Conservation (phyloP, 2,888 invertebrate species). For the Pachymerium ferrugineum region DNA sequence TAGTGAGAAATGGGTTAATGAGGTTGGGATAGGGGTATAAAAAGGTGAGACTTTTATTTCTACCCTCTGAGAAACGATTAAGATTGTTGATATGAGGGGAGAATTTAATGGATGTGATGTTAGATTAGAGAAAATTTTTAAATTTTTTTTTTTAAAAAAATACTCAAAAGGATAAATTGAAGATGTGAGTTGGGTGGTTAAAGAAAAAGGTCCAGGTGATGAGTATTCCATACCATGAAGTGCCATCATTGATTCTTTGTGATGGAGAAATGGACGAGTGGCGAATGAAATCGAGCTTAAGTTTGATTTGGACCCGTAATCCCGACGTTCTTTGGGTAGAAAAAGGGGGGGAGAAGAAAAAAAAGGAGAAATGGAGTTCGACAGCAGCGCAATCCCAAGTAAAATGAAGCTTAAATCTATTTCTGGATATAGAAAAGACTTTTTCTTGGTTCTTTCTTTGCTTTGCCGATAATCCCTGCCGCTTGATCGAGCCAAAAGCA, state of each 20-base stretch:
- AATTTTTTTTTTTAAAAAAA: no score
- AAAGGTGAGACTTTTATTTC: no score
- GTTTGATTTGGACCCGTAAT: conserved; percentile 32
- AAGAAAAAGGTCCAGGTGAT: conserved; percentile 6
- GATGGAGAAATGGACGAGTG: conserved; percentile 33
- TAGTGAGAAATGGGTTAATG: no score
- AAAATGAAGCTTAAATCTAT: conserved; percentile 36
- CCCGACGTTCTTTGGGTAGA: conserved; percentile 31
- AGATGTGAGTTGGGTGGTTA: neutral
- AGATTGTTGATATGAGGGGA: no score
- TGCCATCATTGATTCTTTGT: conserved; percentile 32
- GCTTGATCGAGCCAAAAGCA: conserved; percentile 11
- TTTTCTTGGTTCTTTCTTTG: conserved; percentile 7
- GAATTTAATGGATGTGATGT: no score
- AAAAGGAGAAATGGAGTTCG: neutral
- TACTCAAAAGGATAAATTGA: no score
- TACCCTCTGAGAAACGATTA: no score
- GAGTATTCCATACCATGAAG: conserved; percentile 23
- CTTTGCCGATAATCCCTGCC: conserved; percentile 28
- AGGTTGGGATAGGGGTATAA: no score
- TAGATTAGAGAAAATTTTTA: no score
- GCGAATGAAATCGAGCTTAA: conserved; percentile 33
- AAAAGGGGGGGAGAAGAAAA: conserved; percentile 26
- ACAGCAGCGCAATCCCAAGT: conserved; percentile 23
- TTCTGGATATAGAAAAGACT: conserved; percentile 30